phyloP scores from a whole-genome alignment of 2,113 vertebrate species.

The Charadrius vociferus region DNA sequence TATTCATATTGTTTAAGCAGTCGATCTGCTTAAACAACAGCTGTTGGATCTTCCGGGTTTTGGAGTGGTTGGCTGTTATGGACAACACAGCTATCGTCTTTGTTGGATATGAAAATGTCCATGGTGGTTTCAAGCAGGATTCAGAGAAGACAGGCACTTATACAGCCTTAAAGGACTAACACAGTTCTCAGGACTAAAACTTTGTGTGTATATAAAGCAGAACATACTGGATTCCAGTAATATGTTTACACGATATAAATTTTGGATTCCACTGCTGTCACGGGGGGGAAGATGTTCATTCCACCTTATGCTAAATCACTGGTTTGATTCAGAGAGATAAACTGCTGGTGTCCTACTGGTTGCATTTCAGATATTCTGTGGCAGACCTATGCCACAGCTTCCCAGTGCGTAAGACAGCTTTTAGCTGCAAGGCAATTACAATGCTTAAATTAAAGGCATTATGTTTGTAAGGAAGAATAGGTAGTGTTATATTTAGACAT shows the following conservation, averaged over 20 bases:
- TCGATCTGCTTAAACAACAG: too few species aligned
- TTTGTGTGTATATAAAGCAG: accelerated
- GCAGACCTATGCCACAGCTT: background rate
- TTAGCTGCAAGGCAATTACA: background rate
- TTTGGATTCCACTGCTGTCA: background rate
- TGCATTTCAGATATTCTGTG: background rate
- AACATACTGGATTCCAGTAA: background rate
- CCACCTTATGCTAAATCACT: background rate
- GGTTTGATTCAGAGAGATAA: background rate
- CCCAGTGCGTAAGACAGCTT: accelerated
- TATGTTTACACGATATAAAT: background rate
- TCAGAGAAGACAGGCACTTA: background rate
- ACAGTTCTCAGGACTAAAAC: background rate
- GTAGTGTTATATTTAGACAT: background rate
- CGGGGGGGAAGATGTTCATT: background rate
- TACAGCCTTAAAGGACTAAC: background rate
- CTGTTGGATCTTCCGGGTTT: background rate
- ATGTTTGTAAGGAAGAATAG: background rate
- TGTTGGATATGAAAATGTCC: background rate
- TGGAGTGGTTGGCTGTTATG: background rate
- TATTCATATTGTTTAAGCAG: background rate
- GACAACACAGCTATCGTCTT: background rate
- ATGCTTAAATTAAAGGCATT: background rate
- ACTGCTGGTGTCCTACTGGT: background rate
- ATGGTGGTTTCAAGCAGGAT: background rate